Percentiles rank a stretch among this genome's conserved stretches.
Conservation (phyloP, 2,797 vertebrate genomes). For the Glyptemys insculpta region DNA sequence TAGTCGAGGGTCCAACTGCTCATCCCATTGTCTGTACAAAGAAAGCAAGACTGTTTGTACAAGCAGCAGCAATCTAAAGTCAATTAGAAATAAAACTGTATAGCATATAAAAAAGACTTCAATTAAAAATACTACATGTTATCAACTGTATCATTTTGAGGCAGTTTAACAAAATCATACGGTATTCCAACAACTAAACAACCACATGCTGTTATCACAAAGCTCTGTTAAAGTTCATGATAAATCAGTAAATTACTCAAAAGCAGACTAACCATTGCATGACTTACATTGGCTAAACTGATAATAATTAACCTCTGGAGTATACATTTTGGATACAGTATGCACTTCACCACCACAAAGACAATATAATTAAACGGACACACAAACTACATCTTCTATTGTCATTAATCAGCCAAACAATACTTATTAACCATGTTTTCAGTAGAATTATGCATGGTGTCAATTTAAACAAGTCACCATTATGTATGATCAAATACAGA, state of each 20-base stretch:
- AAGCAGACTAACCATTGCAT: background rate
- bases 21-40: conserved; percentile 94
- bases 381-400: background rate
- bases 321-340: background rate
- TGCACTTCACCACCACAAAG: background rate
- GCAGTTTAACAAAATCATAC: background rate
- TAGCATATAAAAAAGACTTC: background rate
- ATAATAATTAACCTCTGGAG: background rate
- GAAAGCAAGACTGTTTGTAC: conserved; percentile 37
- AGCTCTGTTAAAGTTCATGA: background rate
- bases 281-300: background rate
- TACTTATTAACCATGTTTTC: background rate
- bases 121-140: background rate
- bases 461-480: background rate
- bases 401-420: background rate
- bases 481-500: background rate
- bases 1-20: conserved; percentile 97
- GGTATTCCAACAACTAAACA: background rate
- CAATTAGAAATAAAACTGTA: background rate
- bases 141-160: background rate
- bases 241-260: background rate
- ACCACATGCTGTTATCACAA: background rate
- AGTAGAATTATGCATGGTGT: background rate
- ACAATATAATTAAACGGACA: background rate
- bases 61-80: background rate